phyloP scores from a whole-genome alignment of 1,140 invertebrate genomes.

The Scaptomyza graminum region DNA sequence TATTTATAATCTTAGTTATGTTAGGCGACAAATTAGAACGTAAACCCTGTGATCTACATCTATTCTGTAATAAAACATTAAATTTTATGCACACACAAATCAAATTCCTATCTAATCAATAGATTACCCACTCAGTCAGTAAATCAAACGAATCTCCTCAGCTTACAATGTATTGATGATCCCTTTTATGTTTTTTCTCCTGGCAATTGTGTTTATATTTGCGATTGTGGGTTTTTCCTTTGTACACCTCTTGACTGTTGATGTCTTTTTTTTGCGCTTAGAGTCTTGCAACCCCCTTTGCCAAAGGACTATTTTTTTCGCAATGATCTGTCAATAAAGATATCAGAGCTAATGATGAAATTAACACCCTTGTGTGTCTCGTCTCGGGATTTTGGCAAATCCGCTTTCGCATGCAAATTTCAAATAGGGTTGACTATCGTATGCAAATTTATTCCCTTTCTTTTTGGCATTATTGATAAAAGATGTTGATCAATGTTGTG shows the following conservation, averaged over 20 bases:
- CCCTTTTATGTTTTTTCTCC: slow-evolving; percentile 4
- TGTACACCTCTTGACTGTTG: slow-evolving; percentile 63
- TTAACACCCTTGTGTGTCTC: slow-evolving; percentile 57
- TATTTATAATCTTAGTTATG: slow-evolving; percentile 26
- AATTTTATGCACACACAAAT: slow-evolving; percentile 6
- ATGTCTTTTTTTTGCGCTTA: neutral
- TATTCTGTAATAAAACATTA: slow-evolving; percentile 55
- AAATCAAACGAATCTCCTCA: slow-evolving; percentile 4
- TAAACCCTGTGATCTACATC: slow-evolving; percentile 70
- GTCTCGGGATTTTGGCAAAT: slow-evolving; percentile 8
- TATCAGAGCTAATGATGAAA: slow-evolving; percentile 63
- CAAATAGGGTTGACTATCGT: neutral
- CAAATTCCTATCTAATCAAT: neutral
- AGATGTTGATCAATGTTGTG: slow-evolving; percentile 41
- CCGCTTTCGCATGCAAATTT: slow-evolving; percentile 52
- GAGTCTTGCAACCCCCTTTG: slow-evolving; percentile 23
- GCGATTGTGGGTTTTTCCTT: slow-evolving; percentile 60
- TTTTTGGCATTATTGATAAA: slow-evolving; percentile 28
- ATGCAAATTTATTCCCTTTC: slow-evolving; percentile 51
- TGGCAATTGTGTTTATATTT: slow-evolving; percentile 62
- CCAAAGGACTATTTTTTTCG: slow-evolving; percentile 13
- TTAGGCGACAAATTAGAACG: slow-evolving; percentile 28
- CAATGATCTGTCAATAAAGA: slow-evolving; percentile 48
- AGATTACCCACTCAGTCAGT: neutral
- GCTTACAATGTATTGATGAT: slow-evolving; percentile 11